A percentile compares a stretch with the other conserved stretches of the same genome.
These are phyloP conservation scores for Lamellibrachia columna DNA, from an alignment of 2,888 invertebrate genomes.

Conservation along the genomic window DNA sequence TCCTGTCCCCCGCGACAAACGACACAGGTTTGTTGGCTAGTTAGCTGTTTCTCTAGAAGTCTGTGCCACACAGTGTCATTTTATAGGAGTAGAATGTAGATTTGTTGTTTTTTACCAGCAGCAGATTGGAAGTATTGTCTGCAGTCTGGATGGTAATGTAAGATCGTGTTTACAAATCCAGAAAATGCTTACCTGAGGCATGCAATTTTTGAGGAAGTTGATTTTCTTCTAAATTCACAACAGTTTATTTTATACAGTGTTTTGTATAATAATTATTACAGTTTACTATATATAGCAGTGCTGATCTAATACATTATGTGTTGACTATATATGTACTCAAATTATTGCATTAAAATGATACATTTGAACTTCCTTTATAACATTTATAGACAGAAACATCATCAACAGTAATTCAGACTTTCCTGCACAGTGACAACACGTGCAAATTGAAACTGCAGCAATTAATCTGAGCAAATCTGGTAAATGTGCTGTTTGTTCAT, in stretches of 20 bases:
- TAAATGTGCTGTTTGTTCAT: too few species aligned
- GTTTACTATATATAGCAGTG: not conserved
- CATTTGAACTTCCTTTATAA: too few species aligned
- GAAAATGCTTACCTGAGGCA: not conserved
- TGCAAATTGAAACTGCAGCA: too few species aligned
- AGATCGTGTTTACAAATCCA: not conserved
- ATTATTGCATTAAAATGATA: too few species aligned
- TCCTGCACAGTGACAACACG: too few species aligned
- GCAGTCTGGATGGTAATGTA: not conserved
- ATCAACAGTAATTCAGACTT: too few species aligned
- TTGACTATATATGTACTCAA: too few species aligned
- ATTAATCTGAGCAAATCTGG: too few species aligned
- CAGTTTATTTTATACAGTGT: not conserved
- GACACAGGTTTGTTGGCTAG: not conserved
- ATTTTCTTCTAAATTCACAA: not conserved
- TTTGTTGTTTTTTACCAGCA: not conserved
- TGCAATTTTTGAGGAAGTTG: not conserved
- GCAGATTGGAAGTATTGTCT: not conserved
- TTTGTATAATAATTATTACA: not conserved
- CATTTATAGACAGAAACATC: too few species aligned
- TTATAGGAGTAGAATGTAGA: not conserved
- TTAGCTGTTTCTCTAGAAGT: not conserved
- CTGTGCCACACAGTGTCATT: not conserved
- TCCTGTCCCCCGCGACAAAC: constrained; percentile 78
- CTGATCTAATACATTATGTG: too few species aligned